Percentiles rank a stretch among this genome's conserved stretches.
Evolutionary conservation across 2,888 invertebrate genomes (phyloP).

Genomic region (Drosophila planitibia): DNA sequence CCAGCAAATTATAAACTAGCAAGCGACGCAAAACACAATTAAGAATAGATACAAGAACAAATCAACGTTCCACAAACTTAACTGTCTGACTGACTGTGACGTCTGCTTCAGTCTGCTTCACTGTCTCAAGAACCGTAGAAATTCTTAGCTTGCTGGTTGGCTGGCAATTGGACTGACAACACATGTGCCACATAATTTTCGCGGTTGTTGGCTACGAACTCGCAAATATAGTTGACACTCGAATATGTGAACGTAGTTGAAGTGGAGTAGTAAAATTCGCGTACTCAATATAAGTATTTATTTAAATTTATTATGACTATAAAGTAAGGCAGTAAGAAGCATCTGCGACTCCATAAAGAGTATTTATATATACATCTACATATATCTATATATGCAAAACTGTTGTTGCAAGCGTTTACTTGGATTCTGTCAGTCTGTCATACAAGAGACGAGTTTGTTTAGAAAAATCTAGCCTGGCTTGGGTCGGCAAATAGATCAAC

Average conservation of each 20-base stretch:
- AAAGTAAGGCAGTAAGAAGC: background rate
- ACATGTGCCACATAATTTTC: slow-evolving; percentile 68
- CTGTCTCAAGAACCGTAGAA: slow-evolving; percentile 12
- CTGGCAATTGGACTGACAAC: slow-evolving; percentile 54
- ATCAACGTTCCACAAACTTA: slow-evolving; percentile 17
- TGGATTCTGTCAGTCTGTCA: background rate
- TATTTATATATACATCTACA: background rate
- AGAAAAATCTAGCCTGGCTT: no score
- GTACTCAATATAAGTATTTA: background rate
- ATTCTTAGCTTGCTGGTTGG: slow-evolving; percentile 9
- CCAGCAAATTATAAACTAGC: background rate
- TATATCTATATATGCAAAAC: no score
- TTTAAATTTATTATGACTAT: background rate
- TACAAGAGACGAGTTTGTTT: background rate
- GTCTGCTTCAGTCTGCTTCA: slow-evolving; percentile 4
- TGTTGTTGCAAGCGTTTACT: background rate
- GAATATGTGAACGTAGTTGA: background rate
- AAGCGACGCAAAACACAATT: background rate
- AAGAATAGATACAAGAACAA: slow-evolving; percentile 8
- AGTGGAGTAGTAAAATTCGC: background rate
- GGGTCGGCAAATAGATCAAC: background rate
- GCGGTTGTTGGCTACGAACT: slow-evolving; percentile 54
- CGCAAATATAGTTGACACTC: slow-evolving; percentile 30
- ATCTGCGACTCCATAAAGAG: background rate
- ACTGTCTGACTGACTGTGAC: slow-evolving; percentile 28